Base-by-base conservation (phyloP, 1,140 invertebrate genomes). In the Apis mellifera region DNA sequence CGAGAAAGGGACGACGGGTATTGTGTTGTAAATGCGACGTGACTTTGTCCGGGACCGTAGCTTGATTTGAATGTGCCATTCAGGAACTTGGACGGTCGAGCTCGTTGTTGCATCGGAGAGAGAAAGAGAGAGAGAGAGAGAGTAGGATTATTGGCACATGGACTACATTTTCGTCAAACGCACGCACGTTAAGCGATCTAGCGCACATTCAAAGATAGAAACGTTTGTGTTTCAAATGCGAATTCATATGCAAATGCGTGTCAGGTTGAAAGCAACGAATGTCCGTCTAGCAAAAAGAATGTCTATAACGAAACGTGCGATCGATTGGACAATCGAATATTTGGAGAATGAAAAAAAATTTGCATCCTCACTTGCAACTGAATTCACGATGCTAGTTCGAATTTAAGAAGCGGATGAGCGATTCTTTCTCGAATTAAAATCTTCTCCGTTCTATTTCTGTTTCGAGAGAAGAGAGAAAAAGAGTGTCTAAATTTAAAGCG, bases 1-100 rank as follows among this genome's bases (percentile, higher is more conserved):
- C 50, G 65, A 57, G 52, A 74, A 84, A 70, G 74, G 77, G 65
- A 62, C 52, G 73, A 50, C 57, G 26, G 68, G 76, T 59, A 80
- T 87, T 87, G 81, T 78, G 57, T 86, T 80, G 77, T 77, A 82
- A 86, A 84, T 87, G 83, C 74, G 60, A 70, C 66, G 75, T n/a
- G 86, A 87, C 82, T 86, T 86, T 83, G 84, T 76, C 69, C 65
- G 54, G 64, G 84, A 75, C 83, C 74, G 64, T 64, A 74, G 74
- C 85, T 84, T 74, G 82, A 88, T 88, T 87, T 77, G 85, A 86
- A 87, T 82, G 83, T 84, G 55, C 82, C 74, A 84, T 88, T 86
- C 78, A 84, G 78, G 52, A 86, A 87, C 75, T 87, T 84, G 57
- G 66, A 77, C 75, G 64, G 84, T 80, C 81, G 71, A 57, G 76